Conservation (phyloP, 2,888 invertebrate genomes). For the Oligia strigilis region DNA sequence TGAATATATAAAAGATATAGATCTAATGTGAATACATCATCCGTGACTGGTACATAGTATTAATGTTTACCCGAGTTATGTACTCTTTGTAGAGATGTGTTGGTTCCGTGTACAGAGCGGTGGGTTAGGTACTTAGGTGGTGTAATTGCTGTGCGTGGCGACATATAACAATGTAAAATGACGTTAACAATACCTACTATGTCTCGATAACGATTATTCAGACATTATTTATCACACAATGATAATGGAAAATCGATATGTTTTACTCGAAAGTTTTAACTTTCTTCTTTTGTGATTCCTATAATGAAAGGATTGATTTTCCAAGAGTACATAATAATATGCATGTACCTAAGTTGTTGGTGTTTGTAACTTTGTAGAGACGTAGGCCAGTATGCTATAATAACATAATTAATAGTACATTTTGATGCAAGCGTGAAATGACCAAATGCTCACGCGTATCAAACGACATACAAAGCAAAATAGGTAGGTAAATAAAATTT, state of each 20-base stretch:
- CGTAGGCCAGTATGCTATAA: background rate
- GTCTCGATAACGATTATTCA: conserved; percentile 14
- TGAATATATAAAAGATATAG: conserved; percentile 24
- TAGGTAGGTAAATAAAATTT: no score
- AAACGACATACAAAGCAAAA: background rate
- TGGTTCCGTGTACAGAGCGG: conserved; percentile 65
- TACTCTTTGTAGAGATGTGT: conserved; percentile 67
- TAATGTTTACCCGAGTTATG: conserved; percentile 70
- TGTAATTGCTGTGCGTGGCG: conserved; percentile 51
- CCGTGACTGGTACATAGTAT: conserved; percentile 63
- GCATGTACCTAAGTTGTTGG: background rate
- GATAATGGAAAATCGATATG: conserved; percentile 26
- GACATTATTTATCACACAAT: conserved; percentile 13
- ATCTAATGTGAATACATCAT: conserved; percentile 53
- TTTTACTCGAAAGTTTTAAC: background rate
- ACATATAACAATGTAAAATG: conserved; percentile 53
- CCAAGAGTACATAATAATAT: background rate
- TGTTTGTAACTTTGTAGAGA: background rate
- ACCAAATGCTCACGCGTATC: background rate
- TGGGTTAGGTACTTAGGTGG: conserved; percentile 29
- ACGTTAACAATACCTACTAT: conserved; percentile 26
- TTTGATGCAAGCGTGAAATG: background rate
- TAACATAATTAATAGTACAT: background rate
- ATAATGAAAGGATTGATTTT: background rate
- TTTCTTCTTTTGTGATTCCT: background rate